These are phyloP conservation scores for Dolichopus griseipennis DNA, from an alignment of 2,888 invertebrate species.

Conservation along the genomic window DNA sequence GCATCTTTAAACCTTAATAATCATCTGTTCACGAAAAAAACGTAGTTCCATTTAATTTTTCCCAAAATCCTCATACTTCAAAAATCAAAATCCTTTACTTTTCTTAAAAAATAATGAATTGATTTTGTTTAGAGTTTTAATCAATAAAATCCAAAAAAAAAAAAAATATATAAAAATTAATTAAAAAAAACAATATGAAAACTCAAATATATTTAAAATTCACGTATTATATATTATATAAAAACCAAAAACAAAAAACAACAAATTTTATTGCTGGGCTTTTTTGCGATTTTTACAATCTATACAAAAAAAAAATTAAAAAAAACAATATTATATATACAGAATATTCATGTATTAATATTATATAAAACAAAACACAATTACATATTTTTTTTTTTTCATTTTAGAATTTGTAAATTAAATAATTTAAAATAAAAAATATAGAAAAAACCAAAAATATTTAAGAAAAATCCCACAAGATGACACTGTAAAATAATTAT, in stretches of 20 bases:
- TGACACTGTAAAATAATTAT: not conserved
- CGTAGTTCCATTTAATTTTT: no score
- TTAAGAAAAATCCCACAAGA: conserved; percentile 1
- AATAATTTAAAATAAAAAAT: not conserved
- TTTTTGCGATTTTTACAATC: conserved; percentile 23
- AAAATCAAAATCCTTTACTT: no score
- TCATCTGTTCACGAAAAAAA: no score
- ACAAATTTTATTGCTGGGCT: conserved; percentile 21
- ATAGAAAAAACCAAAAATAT: not conserved
- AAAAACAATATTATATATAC: conserved; percentile 8
- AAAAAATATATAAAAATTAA: not conserved
- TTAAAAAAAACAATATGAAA: conserved; percentile 10
- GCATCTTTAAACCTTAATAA: no score
- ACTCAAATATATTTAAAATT: no score
- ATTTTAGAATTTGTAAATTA: not conserved
- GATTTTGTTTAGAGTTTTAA: no score
- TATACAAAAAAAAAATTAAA: conserved; percentile 13
- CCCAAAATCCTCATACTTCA: no score
- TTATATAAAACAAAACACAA: not conserved
- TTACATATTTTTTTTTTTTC: not conserved
- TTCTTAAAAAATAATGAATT: no score
- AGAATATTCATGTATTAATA: not conserved
- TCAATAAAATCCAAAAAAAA: not conserved
- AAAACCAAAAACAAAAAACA: no score
- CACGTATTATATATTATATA: no score